Evolutionary conservation across 2,888 invertebrate species (phyloP), one percentile per base, ranked within the genome.

Genomic region (Epistrophella euchroma): DNA sequence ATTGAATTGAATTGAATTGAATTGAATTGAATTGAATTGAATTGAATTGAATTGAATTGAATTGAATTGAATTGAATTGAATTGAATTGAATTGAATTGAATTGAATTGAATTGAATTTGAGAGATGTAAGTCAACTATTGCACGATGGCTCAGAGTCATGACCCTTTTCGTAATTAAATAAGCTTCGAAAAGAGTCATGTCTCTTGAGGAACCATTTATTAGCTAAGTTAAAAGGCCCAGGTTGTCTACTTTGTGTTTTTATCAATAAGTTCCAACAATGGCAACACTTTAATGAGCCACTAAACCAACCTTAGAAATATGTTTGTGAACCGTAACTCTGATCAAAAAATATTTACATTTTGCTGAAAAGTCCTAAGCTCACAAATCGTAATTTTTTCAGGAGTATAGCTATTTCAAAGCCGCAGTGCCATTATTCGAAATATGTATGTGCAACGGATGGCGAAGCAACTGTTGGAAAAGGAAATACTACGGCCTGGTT

Each of bases 381-480:
- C 58, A 37, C 6, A 62, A 43, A 32, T 17, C 28, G 11, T 32
- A 15, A 52, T 28, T 55, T 55, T 55, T 22, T 52, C 15, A 0
- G 10, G 10, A 10, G 2, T 28, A 2, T 25, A 4, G 10, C 10
- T 32, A 11, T 13, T 25, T 25, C 15, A 1, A 66, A 50, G 47
- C 66, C 71, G 50, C 58, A 40, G 22, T 19, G 66, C 25, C 40
- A 43, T 77, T 72, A 47, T 71, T 52, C 28, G 32, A 32, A 60
- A 66, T 45, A 50, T 50, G 15, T 62, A 50, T 50, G 15, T 62
- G 13, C 50, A 52, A 28, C 64, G 25, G 25, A 64, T 19, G 32
- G 35, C 37, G 11, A 32, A 50, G 22, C 22, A 40, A 64, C 19
- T 40, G 15, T 15, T 45, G 25, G 11, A 37, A 58, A 28, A 11